A percentile compares a stretch with the other conserved stretches of the same genome.
Evolutionary conservation across 2,113 vertebrate genomes (phyloP).

Genomic region (Ranitomeya variabilis): DNA sequence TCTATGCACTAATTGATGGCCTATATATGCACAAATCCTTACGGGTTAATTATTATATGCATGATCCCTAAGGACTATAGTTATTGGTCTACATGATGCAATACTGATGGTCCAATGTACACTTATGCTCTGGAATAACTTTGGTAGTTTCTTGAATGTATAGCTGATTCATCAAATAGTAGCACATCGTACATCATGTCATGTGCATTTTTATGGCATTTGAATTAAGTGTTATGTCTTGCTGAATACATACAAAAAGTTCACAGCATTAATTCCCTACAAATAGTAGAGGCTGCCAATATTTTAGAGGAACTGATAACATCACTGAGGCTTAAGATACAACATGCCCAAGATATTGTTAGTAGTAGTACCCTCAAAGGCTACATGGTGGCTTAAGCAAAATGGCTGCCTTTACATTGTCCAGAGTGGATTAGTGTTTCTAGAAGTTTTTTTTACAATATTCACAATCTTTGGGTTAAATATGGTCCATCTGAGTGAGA

Average conservation of each 20-base stretch:
- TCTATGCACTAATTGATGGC: not conserved
- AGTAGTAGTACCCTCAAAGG: not conserved
- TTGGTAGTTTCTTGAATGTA: not conserved
- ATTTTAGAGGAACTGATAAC: not conserved
- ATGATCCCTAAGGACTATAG: not conserved
- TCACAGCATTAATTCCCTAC: not conserved
- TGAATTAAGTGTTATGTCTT: not conserved
- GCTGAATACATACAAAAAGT: not conserved
- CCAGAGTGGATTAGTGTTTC: not conserved
- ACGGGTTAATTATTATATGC: not conserved
- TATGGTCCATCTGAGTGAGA: constrained; percentile 7
- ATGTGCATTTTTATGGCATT: not conserved
- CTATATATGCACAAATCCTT: not conserved
- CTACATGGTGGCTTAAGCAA: not conserved
- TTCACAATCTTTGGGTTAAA: constrained; percentile 39
- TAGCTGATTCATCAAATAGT: not conserved
- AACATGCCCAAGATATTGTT: not conserved
- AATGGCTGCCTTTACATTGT: not conserved
- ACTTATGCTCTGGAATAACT: not conserved
- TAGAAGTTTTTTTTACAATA: not conserved
- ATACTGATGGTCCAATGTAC: not conserved
- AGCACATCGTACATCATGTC: not conserved
- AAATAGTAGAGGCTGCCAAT: not conserved
- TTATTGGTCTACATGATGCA: not conserved
- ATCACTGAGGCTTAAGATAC: not conserved